These are phyloP conservation scores for Gadus chalcogrammus DNA, from an alignment of 2,113 vertebrate species.

Conservation along the genomic window DNA sequence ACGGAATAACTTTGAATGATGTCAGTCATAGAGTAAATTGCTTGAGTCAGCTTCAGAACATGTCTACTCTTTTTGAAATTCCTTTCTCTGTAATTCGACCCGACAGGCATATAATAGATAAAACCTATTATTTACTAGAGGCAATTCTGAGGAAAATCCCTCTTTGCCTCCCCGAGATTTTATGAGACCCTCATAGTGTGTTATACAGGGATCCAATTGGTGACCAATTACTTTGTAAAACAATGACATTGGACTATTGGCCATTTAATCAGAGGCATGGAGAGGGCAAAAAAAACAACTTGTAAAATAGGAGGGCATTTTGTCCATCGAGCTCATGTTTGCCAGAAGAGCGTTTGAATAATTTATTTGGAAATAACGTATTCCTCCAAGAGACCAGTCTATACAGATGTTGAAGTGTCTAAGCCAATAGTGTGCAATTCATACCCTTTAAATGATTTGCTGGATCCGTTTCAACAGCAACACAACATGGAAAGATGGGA, in stretches of 20 bases:
- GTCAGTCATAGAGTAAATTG: conserved; percentile 23
- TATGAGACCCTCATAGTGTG: conserved; percentile 21
- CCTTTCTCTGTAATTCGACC: conserved; percentile 40
- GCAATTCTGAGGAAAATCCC: conserved; percentile 30
- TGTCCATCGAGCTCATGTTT: not conserved
- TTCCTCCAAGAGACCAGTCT: not conserved
- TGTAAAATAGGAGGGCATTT: not conserved
- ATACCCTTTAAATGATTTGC: no score
- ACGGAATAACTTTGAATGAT: not conserved
- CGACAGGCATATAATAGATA: conserved; percentile 49
- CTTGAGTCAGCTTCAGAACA: conserved; percentile 50
- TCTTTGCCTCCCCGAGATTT: conserved; percentile 23
- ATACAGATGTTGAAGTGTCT: not conserved
- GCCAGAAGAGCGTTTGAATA: not conserved
- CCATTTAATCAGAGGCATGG: conserved; percentile 3
- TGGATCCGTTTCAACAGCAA: no score
- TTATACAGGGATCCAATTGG: conserved; percentile 33
- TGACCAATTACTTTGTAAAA: not conserved
- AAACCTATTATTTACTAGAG: conserved; percentile 41
- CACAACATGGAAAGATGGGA: no score
- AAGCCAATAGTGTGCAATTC: no score
- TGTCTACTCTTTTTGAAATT: conserved; percentile 53
- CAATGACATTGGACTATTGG: not conserved
- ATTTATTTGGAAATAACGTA: not conserved
- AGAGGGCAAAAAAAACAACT: not conserved